These are phyloP conservation scores for Drosophila mimica DNA, from an alignment of 2,888 invertebrate species.

Conservation along the genomic window DNA sequence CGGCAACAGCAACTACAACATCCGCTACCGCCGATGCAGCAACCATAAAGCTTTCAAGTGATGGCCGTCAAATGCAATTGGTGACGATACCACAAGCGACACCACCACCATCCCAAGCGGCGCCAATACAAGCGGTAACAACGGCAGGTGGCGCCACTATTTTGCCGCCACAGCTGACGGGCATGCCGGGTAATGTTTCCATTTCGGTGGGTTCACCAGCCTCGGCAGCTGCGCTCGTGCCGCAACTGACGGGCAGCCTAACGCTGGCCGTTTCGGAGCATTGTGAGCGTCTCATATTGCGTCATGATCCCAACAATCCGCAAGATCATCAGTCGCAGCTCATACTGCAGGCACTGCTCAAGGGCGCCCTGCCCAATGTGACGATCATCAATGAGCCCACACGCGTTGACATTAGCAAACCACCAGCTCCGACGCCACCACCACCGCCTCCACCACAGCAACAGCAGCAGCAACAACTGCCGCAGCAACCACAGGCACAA, in stretches of 20 bases:
- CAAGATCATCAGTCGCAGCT: conserved; percentile 86
- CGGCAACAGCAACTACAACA: conserved; percentile 28
- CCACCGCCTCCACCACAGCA: conserved; percentile 25
- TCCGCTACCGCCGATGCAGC: conserved; percentile 44
- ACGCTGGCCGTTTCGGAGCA: conserved; percentile 89
- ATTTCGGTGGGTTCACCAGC: conserved; percentile 82
- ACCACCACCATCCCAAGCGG: conserved; percentile 37
- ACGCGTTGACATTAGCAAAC: conserved; percentile 64
- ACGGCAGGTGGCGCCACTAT: conserved; percentile 66
- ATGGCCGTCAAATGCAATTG: conserved; percentile 80
- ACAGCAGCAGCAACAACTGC: conserved; percentile 40
- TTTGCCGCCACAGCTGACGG: conserved; percentile 72
- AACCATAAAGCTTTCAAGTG: conserved; percentile 71
- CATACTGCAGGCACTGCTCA: conserved; percentile 84
- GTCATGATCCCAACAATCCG: conserved; percentile 88
- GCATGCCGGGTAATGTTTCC: conserved; percentile 79
- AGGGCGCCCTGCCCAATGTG: conserved; percentile 84
- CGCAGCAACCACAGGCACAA: conserved; percentile 36
- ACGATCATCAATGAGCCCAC: conserved; percentile 85
- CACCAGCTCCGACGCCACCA: conserved; percentile 41
- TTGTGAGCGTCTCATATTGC: conserved; percentile 88
- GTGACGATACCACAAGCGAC: conserved; percentile 73
- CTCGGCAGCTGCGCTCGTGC: conserved; percentile 84
- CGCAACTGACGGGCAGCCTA: conserved; percentile 88
- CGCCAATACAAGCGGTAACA: conserved; percentile 43